These are phyloP conservation scores for Mallotus villosus DNA, from an alignment of 2,797 vertebrate genomes.

Conservation along the genomic window DNA sequence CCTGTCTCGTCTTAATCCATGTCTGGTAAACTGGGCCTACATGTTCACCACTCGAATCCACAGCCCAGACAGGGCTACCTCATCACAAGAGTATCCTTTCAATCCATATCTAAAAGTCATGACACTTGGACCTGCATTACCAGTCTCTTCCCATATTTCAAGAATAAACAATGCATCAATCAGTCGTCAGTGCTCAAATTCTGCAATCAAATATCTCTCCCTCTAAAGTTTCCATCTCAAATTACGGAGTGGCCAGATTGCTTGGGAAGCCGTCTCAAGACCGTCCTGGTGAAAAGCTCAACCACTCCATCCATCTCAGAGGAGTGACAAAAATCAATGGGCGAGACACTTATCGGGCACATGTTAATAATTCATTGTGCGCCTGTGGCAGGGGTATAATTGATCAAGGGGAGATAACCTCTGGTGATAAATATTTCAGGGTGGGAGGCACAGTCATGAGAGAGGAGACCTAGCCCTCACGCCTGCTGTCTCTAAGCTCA, in stretches of 20 bases:
- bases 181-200: too few relatives aligned
- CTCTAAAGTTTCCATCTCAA: neutral
- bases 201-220: too few relatives aligned
- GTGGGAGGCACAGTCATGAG: slow-evolving; percentile 6
- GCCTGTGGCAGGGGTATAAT: slow-evolving; percentile 69
- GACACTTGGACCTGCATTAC: too few relatives aligned
- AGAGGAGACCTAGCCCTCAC: slow-evolving; percentile 7
- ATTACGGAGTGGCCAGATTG: neutral
- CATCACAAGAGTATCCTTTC: too few relatives aligned
- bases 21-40: too few relatives aligned
- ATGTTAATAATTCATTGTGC: slow-evolving; percentile 72
- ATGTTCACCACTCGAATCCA: too few relatives aligned
- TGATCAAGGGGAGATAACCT: slow-evolving; percentile 71
- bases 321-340: slow-evolving; percentile 72
- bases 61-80: too few relatives aligned
- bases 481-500: slow-evolving; percentile 8
- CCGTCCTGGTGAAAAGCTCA: slow-evolving; percentile 51
- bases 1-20: too few relatives aligned
- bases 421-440: slow-evolving; percentile 74
- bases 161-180: too few relatives aligned
- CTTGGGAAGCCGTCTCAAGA: slow-evolving; percentile 43
- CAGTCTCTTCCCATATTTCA: too few relatives aligned
- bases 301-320: slow-evolving; percentile 63
- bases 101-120: too few relatives aligned
- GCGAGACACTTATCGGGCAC: slow-evolving; percentile 62